phyloP scores from a whole-genome alignment of 2,113 vertebrate species.

The Petrocephalus zakoni region DNA sequence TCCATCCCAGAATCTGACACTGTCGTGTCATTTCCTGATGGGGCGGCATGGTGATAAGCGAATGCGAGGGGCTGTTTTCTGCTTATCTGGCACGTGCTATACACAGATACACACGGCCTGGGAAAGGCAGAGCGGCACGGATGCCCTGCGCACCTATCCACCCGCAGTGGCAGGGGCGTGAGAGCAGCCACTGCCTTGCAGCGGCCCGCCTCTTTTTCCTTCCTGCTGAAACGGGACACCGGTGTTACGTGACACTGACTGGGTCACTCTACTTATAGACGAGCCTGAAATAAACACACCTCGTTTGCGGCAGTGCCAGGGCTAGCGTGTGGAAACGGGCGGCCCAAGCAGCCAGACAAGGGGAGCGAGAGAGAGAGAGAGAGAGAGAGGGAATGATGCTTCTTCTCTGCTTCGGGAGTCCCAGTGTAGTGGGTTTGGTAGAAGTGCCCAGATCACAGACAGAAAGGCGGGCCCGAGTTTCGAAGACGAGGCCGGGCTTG shows the following conservation, averaged over 20 bases:
- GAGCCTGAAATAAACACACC: slow-evolving; percentile 44
- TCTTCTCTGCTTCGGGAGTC: background rate
- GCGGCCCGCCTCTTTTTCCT: background rate
- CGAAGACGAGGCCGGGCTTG: background rate
- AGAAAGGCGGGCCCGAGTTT: background rate
- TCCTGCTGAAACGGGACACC: slow-evolving; percentile 43
- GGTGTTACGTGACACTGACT: slow-evolving; percentile 45
- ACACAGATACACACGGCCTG: background rate
- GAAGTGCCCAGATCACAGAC: background rate
- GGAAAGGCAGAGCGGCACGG: background rate
- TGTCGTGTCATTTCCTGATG: background rate
- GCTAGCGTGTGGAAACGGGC: background rate
- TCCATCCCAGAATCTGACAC: background rate
- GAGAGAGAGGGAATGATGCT: background rate
- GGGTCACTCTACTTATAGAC: slow-evolving; percentile 49
- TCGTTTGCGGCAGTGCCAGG: background rate
- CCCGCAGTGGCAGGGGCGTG: background rate
- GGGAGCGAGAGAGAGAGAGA: background rate
- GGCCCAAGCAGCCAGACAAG: background rate
- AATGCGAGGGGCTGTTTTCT: too few relatives aligned
- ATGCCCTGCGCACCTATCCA: too few relatives aligned
- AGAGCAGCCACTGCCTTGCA: background rate
- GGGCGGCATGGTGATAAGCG: background rate
- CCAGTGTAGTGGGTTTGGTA: background rate
- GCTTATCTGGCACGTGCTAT: background rate